Evolutionary conservation across 2,797 vertebrate genomes (phyloP).

Genomic region (Lagocephalus sceleratus): DNA sequence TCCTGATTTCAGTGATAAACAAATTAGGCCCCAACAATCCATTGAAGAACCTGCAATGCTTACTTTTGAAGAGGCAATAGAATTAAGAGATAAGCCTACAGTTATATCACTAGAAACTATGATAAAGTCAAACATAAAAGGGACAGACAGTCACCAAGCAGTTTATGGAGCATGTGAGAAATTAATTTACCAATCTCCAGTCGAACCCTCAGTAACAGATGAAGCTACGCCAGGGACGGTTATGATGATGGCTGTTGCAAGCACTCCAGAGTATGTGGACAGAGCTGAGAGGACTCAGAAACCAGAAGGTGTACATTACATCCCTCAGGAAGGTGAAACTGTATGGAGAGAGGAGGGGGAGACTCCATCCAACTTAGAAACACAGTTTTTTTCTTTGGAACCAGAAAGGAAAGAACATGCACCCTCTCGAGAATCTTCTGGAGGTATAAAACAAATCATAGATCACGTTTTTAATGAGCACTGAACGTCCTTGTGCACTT

Average conservation of each 20-base stretch:
- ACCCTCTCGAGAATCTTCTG: conserved; percentile 25
- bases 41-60: too few relatives aligned
- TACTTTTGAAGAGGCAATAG: too few relatives aligned
- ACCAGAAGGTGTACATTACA: conserved; percentile 6
- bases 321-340: conserved; percentile 11
- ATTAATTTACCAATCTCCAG: too few relatives aligned
- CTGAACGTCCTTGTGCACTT: conserved; percentile 26
- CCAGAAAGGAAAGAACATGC: conserved; percentile 33
- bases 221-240: background rate
- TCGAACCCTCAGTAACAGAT: conserved; percentile 61
- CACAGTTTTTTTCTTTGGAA: conserved; percentile 22
- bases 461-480: conserved; percentile 53
- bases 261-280: background rate
- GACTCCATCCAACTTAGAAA: conserved; percentile 17
- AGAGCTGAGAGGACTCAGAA: background rate
- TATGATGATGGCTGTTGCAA: background rate
- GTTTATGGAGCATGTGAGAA: background rate
- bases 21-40: too few relatives aligned
- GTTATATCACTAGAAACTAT: too few relatives aligned
- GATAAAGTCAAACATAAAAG: too few relatives aligned
- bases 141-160: background rate
- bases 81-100: too few relatives aligned
- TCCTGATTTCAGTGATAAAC: too few relatives aligned
- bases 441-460: conserved; percentile 61
- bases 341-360: conserved; percentile 14